Evolutionary conservation across 1,140 invertebrate species (phyloP).

Genomic region (Aphaenogaster rudis): DNA sequence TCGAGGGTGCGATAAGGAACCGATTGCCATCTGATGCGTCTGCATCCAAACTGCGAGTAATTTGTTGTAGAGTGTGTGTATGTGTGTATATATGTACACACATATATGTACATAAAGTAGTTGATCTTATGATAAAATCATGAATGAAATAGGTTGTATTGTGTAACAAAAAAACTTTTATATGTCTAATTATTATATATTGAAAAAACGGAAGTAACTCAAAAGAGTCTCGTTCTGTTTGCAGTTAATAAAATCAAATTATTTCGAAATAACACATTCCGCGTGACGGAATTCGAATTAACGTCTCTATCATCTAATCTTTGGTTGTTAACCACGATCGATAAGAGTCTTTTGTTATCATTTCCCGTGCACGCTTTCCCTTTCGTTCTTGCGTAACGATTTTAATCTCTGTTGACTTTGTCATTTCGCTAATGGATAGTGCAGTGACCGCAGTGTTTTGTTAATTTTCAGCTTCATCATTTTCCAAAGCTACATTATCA

Average conservation of each 20-base stretch:
- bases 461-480: background rate
- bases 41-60: background rate
- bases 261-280: constrained; percentile 12
- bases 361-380: constrained; percentile 13
- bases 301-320: constrained; percentile 1
- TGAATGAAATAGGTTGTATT: background rate
- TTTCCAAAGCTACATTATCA: background rate
- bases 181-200: background rate
- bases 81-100: background rate
- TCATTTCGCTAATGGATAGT: background rate
- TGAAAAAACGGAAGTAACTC: background rate
- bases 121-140: background rate
- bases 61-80: background rate
- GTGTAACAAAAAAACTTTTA: background rate
- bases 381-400: constrained; percentile 21
- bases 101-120: background rate
- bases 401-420: constrained; percentile 18
- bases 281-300: constrained; percentile 35
- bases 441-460: background rate
- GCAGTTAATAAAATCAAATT: background rate
- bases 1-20: background rate
- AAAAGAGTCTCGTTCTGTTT: background rate
- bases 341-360: constrained; percentile 45
- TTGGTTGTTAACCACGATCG: background rate
- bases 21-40: background rate